A percentile compares a stretch with the other conserved stretches of the same genome.
These are phyloP conservation scores for Trachelus iudaicus DNA, from an alignment of 2,888 invertebrate species.

Conservation along the genomic window DNA sequence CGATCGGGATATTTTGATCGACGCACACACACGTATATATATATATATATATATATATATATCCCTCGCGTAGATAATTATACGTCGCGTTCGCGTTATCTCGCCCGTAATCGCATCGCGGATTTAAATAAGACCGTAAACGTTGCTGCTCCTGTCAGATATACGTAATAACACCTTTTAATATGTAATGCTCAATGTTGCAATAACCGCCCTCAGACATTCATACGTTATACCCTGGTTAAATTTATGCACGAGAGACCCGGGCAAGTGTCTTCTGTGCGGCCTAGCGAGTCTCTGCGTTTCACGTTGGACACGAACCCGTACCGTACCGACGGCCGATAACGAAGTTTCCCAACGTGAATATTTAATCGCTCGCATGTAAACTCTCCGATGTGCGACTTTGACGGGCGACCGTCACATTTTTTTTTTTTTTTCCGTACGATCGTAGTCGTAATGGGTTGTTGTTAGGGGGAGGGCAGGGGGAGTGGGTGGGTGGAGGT, in stretches of 20 bases:
- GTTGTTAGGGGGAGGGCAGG: not conserved
- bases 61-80: not conserved
- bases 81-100: slow-evolving; percentile 15
- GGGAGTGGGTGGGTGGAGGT: too few relatives aligned
- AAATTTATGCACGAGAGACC: not conserved
- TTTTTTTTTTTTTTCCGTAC: not conserved
- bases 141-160: slow-evolving; percentile 31
- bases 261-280: not conserved
- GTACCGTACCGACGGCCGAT: not conserved
- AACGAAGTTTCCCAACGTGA: not conserved
- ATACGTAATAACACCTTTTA: slow-evolving; percentile 56
- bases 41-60: not conserved
- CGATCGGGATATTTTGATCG: slow-evolving; percentile 5
- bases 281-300: not conserved
- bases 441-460: not conserved
- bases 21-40: not conserved
- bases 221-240: not conserved
- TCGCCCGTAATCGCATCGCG: slow-evolving; percentile 30
- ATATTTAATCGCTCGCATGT: not conserved
- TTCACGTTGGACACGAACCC: slow-evolving; percentile 17
- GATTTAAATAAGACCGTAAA: not conserved
- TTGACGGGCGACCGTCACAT: not conserved
- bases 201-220: slow-evolving; percentile 23
- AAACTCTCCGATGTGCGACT: not conserved
- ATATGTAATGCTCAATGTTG: slow-evolving; percentile 33